phyloP scores from a whole-genome alignment of 2,888 invertebrate species.

The Adelphocoris suturalis region DNA sequence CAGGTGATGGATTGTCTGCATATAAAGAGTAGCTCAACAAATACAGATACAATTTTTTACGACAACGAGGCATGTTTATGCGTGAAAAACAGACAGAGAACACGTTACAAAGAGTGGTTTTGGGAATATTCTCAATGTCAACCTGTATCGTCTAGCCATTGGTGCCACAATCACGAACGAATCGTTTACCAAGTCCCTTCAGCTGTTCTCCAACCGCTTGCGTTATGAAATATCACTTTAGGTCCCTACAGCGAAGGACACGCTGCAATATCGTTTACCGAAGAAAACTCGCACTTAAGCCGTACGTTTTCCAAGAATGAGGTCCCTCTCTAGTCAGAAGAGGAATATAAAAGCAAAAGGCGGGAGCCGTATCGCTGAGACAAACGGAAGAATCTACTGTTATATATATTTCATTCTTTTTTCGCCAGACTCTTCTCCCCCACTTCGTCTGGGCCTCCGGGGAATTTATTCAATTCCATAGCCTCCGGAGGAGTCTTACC shows the following conservation, averaged over 20 bases:
- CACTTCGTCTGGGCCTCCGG: slow-evolving; percentile 8
- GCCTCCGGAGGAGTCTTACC: slow-evolving; percentile 10
- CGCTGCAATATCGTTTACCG: slow-evolving; percentile 31
- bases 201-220: background rate
- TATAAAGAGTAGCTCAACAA: no score
- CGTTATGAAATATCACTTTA: slow-evolving; percentile 36
- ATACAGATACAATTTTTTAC: no score
- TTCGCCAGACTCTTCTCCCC: background rate
- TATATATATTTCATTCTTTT: slow-evolving; percentile 39
- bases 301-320: slow-evolving; percentile 12
- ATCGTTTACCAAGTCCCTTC: slow-evolving; percentile 11
- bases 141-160: background rate
- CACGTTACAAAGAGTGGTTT: no score
- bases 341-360: slow-evolving; percentile 36
- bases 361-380: slow-evolving; percentile 31
- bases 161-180: slow-evolving; percentile 17
- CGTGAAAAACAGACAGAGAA: no score
- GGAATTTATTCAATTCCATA: slow-evolving; percentile 25
- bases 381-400: slow-evolving; percentile 39
- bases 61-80: no score
- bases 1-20: no score
- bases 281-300: slow-evolving; percentile 1
- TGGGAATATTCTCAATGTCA: background rate
- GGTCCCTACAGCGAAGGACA: background rate
- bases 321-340: background rate